A percentile compares a stretch with the other conserved stretches of the same genome.
Evolutionary conservation across 2,113 vertebrate genomes (phyloP).

Genomic region (Syrmaticus mikado): DNA sequence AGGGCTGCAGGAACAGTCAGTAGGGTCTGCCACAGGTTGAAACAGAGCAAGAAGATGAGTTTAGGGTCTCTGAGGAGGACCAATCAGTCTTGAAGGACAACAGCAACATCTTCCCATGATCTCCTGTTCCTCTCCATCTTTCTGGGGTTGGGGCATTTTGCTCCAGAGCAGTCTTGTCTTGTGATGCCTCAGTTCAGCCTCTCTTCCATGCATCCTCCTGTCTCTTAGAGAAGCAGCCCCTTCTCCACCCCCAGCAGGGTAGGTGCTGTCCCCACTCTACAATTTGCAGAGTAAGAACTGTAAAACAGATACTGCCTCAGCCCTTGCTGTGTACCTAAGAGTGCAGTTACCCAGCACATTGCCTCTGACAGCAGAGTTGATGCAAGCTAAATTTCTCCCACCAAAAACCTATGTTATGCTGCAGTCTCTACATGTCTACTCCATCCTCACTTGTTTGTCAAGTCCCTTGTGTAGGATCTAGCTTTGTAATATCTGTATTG

Average conservation of each 20-base stretch:
- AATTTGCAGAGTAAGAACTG: not conserved
- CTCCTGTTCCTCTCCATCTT: not conserved
- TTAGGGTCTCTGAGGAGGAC: not conserved
- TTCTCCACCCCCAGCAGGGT: not conserved
- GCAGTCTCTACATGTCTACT: not conserved
- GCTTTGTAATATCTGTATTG: not conserved
- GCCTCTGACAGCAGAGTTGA: not conserved
- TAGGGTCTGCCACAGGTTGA: not conserved
- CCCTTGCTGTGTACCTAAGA: not conserved
- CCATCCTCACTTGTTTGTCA: not conserved
- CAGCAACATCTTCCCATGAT: not conserved
- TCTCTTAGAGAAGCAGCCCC: not conserved
- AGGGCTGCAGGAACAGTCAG: not conserved
- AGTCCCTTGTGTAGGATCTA: not conserved
- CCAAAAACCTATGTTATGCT: not conserved
- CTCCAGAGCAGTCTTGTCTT: not conserved
- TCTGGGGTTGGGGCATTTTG: not conserved
- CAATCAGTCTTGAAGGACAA: not conserved
- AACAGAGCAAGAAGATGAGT: not conserved
- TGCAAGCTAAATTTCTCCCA: not conserved
- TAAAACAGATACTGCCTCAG: not conserved
- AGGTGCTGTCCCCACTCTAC: not conserved
- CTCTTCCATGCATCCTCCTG: not conserved
- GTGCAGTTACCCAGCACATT: not conserved
- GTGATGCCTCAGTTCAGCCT: not conserved